Conservation (phyloP, 2,113 vertebrate species). For the Callipepla californica region DNA sequence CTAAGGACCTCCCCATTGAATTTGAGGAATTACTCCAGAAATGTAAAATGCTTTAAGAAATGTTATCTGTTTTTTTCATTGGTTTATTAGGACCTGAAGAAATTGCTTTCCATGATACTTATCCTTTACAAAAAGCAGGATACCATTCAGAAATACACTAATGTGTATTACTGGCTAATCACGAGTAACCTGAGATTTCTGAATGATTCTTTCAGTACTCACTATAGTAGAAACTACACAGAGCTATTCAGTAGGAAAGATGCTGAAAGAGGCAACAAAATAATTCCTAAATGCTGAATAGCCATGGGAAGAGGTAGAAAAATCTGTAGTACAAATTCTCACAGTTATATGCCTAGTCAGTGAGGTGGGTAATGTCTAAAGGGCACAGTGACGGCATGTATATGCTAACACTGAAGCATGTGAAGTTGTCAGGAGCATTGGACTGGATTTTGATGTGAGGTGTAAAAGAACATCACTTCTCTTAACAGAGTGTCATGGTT, state of each 20-base stretch:
- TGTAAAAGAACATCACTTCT: neutral
- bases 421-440: neutral
- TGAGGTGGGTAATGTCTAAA: neutral
- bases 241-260: neutral
- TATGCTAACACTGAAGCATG: neutral
- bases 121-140: neutral
- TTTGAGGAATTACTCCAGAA: neutral
- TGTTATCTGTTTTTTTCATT: neutral
- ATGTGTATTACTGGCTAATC: neutral
- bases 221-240: accelerated
- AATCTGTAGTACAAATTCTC: neutral
- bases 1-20: neutral
- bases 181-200: neutral
- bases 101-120: neutral
- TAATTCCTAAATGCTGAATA: neutral
- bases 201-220: neutral
- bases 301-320: neutral
- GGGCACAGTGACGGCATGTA: accelerated
- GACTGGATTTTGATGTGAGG: neutral
- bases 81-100: neutral
- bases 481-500: neutral
- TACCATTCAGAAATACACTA: neutral
- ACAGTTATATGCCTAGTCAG: neutral
- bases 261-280: neutral
- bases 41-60: neutral